A percentile compares a stretch with the other conserved stretches of the same genome.
phyloP scores from a whole-genome alignment of 2,888 invertebrate genomes.

The Rhagophthalmus giganteus region DNA sequence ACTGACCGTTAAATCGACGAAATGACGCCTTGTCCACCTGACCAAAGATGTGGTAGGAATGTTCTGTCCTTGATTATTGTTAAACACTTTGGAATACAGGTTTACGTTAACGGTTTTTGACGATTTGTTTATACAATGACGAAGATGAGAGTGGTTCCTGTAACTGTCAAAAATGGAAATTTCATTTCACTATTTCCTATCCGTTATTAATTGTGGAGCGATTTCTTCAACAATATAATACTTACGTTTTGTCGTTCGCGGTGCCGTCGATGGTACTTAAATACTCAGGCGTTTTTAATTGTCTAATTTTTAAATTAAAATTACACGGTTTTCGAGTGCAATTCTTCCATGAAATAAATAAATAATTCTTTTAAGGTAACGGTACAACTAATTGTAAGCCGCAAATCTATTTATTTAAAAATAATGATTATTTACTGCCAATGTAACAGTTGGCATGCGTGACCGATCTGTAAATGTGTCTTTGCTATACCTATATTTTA shows the following conservation, averaged over 20 bases:
- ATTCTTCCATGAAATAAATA: not conserved
- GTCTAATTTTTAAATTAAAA: not conserved
- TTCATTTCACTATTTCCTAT: constrained; percentile 12
- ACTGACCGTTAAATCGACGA: constrained; percentile 6
- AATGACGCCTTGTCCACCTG: not conserved
- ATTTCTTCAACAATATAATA: too few relatives aligned
- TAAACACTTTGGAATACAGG: constrained; percentile 10
- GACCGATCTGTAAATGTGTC: constrained; percentile 10
- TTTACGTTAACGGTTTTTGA: constrained; percentile 9
- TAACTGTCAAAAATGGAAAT: constrained; percentile 15
- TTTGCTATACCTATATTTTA: constrained; percentile 4
- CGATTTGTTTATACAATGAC: constrained; percentile 11
- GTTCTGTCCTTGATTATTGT: constrained; percentile 9
- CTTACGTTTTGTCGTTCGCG: too few relatives aligned
- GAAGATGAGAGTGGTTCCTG: constrained; percentile 13
- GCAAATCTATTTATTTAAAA: constrained; percentile 11
- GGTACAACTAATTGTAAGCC: constrained; percentile 2
- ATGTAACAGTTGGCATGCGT: constrained; percentile 17
- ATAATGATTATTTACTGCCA: constrained; percentile 7
- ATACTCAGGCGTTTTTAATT: too few relatives aligned
- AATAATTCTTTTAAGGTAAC: constrained; percentile 11
- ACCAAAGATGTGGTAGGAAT: constrained; percentile 2
- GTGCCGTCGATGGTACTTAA: too few relatives aligned
- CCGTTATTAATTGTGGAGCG: constrained; percentile 1
- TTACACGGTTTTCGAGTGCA: not conserved